phyloP scores from a whole-genome alignment of 2,113 vertebrate species.

The Isurus oxyrinchus region DNA sequence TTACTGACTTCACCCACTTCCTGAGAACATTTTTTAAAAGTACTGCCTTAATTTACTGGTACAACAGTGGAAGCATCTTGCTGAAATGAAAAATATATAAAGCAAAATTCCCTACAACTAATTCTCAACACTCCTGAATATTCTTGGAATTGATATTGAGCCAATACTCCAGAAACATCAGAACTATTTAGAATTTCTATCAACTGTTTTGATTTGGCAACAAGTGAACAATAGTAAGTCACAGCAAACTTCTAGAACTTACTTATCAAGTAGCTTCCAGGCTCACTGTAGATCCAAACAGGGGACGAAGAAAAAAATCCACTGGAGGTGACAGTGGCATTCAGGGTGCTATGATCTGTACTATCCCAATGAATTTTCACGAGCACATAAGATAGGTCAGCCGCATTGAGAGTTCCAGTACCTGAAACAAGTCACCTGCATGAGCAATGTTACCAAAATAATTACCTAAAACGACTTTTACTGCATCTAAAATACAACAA shows the following conservation, averaged over 20 bases:
- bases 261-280: conserved; percentile 45
- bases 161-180: background rate
- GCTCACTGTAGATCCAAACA: conserved; percentile 38
- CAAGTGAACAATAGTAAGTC: background rate
- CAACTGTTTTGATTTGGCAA: background rate
- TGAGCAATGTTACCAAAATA: background rate
- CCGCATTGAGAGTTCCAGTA: conserved; percentile 9
- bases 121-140: background rate
- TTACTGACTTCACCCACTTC: background rate
- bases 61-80: background rate
- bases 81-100: background rate
- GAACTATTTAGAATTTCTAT: background rate
- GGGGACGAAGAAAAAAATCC: conserved; percentile 41
- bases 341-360: conserved; percentile 46
- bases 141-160: background rate
- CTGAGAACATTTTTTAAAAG: background rate
- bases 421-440: conserved; percentile 37
- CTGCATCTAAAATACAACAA: too few species aligned
- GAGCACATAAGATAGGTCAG: conserved; percentile 37
- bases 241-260: conserved; percentile 1
- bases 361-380: conserved; percentile 42
- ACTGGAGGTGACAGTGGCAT: conserved; percentile 43
- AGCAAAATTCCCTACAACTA: background rate
- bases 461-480: too few species aligned
- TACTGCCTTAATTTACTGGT: background rate